phyloP scores from a whole-genome alignment of 2,888 invertebrate species.

The Tanytarsus gracilentus region DNA sequence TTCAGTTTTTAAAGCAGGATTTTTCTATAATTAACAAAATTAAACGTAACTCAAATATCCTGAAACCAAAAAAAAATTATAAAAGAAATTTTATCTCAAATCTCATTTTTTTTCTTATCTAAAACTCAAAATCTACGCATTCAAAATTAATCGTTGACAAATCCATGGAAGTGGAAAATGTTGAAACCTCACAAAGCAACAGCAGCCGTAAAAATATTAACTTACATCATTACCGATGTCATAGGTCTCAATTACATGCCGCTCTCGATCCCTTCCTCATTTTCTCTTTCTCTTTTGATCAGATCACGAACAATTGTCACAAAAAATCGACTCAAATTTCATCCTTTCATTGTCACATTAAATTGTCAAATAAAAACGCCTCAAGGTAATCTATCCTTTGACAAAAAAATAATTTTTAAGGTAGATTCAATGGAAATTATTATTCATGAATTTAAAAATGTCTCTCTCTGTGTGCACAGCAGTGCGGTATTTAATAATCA shows the following conservation, averaged over 20 bases:
- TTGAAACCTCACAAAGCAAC: not conserved
- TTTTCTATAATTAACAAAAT: too few species aligned
- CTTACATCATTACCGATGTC: slow-evolving; percentile 11
- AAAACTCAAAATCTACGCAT: too few species aligned
- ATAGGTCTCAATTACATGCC: not conserved
- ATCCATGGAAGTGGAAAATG: too few species aligned
- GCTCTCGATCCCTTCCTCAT: not conserved
- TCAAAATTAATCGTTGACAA: too few species aligned
- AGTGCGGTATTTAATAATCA: too few species aligned
- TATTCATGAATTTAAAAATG: too few species aligned
- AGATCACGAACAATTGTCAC: not conserved
- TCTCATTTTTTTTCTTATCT: too few species aligned
- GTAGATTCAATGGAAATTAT: not conserved
- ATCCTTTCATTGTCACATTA: not conserved
- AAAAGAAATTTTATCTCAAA: too few species aligned
- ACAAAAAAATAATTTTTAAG: not conserved
- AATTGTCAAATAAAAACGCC: slow-evolving; percentile 3
- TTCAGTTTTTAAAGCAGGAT: too few species aligned
- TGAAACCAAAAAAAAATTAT: too few species aligned
- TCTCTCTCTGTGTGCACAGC: too few species aligned
- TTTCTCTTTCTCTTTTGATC: not conserved
- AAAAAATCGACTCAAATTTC: not conserved
- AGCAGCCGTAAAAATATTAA: not conserved
- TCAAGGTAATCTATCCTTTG: not conserved
- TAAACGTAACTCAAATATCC: too few species aligned